These are phyloP conservation scores for Capromys pilorides DNA, from an alignment of 2,797 vertebrate species.

Conservation along the genomic window DNA sequence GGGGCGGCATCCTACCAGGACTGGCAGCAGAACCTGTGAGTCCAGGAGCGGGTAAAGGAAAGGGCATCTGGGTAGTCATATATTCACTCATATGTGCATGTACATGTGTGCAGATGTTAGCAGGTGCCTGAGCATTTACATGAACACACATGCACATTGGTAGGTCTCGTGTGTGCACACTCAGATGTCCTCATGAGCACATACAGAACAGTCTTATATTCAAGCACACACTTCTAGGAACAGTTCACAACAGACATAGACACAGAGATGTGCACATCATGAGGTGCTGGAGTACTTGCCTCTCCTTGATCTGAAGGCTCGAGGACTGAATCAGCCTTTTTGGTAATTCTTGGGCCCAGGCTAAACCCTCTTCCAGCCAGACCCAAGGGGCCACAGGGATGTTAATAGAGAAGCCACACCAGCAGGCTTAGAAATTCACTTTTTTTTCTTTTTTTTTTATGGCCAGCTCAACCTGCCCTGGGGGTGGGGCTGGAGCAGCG, in stretches of 20 bases:
- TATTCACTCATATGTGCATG: too few relatives aligned
- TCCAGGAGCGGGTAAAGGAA: background rate
- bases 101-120: background rate
- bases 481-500: too few relatives aligned
- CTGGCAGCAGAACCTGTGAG: conserved; percentile 94
- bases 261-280: background rate
- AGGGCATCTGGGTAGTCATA: accelerated
- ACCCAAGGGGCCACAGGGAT: background rate
- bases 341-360: background rate
- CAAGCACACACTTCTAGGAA: background rate
- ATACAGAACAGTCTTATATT: background rate
- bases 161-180: background rate
- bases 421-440: background rate
- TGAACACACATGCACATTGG: background rate
- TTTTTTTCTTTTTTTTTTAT: background rate
- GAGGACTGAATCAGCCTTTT: background rate
- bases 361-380: background rate
- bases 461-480: too few relatives aligned
- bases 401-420: background rate
- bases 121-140: accelerated
- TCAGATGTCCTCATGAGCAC: background rate
- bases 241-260: background rate
- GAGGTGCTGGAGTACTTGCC: background rate
- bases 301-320: background rate
- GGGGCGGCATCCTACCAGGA: conserved; percentile 91